These are phyloP conservation scores for Acanthisitta chloris DNA, from an alignment of 2,113 vertebrate species.

Conservation along the genomic window DNA sequence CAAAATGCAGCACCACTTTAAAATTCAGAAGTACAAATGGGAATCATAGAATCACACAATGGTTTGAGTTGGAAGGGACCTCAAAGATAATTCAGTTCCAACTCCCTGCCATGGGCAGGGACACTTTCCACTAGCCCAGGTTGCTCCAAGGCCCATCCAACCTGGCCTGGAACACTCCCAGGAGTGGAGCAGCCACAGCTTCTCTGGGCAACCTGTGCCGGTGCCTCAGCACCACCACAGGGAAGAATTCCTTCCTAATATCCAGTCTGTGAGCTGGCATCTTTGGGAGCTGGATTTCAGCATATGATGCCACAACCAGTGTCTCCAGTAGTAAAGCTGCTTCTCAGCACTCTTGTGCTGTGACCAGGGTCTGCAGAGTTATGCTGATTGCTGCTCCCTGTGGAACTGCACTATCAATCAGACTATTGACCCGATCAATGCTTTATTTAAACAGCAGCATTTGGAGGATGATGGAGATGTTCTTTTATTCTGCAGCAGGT, in stretches of 20 bases:
- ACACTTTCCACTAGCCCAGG: background rate
- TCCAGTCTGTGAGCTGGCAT: background rate
- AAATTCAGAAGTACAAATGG: background rate
- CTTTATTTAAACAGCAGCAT: background rate
- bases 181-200: background rate
- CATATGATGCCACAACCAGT: fast-evolving
- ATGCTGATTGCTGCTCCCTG: background rate
- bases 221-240: fast-evolving
- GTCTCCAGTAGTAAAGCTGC: background rate
- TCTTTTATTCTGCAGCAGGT: background rate
- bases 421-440: background rate
- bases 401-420: background rate
- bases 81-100: fast-evolving
- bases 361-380: background rate
- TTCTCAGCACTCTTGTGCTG: fast-evolving
- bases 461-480: background rate
- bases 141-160: fast-evolving
- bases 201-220: background rate
- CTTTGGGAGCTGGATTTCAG: background rate
- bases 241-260: background rate
- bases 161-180: background rate
- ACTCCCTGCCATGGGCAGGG: background rate
- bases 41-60: background rate
- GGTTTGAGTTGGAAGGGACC: background rate
- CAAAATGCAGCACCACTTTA: background rate